phyloP scores from a whole-genome alignment of 2,888 invertebrate species.

The Leptogaster cylindrica region DNA sequence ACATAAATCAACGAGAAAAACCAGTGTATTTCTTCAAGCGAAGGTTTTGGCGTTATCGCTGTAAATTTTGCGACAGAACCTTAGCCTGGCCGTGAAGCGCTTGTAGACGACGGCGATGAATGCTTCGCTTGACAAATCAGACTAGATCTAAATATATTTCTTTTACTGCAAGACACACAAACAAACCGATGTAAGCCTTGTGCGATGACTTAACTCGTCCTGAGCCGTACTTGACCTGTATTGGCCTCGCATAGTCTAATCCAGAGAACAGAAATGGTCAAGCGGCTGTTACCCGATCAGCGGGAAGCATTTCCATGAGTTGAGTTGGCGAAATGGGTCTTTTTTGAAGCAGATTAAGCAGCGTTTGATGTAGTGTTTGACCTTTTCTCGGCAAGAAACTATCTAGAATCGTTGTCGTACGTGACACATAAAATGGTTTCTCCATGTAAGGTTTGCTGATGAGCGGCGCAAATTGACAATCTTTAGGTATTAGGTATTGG shows the following conservation, averaged over 20 bases:
- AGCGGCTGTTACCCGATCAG: not conserved
- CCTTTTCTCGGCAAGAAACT: too few species aligned
- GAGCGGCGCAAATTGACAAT: not conserved
- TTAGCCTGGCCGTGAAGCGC: too few species aligned
- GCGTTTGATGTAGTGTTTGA: too few species aligned
- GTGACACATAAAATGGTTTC: too few species aligned
- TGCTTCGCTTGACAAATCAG: slow-evolving; percentile 42
- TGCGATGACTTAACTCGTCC: slow-evolving; percentile 1
- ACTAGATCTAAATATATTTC: slow-evolving; percentile 31
- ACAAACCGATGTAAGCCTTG: slow-evolving; percentile 12
- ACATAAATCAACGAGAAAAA: slow-evolving; percentile 7
- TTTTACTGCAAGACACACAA: slow-evolving; percentile 20
- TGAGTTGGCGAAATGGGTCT: too few species aligned
- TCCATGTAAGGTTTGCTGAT: not conserved
- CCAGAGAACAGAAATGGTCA: slow-evolving; percentile 41
- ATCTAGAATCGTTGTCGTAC: too few species aligned
- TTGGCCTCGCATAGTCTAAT: slow-evolving; percentile 42
- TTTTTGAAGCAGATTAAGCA: too few species aligned
- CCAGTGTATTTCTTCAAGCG: slow-evolving; percentile 47
- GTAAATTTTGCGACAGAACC: too few species aligned
- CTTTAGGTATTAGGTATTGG: too few species aligned
- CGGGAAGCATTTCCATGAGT: slow-evolving; percentile 44
- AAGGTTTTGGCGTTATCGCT: too few species aligned
- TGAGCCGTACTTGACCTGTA: slow-evolving; percentile 10
- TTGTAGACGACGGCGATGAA: too few species aligned